Conservation (phyloP, 1,140 invertebrate genomes). For the Formica selysi region DNA sequence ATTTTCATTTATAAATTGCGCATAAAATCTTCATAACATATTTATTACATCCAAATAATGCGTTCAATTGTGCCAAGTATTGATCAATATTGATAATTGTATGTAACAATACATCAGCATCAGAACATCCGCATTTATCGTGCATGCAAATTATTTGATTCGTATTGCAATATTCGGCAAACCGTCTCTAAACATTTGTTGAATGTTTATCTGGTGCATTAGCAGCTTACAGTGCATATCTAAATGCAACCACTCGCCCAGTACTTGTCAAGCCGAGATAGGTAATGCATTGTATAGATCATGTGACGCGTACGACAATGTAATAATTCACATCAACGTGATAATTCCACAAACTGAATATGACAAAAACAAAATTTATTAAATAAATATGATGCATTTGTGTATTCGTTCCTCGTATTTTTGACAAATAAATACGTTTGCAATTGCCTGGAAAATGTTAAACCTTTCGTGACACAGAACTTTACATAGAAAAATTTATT, state of each 20-base stretch:
- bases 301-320: conserved; percentile 55
- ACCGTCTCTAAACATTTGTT: conserved; percentile 65
- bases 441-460: neutral
- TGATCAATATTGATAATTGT: conserved; percentile 63
- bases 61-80: conserved; percentile 52
- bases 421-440: conserved; percentile 41
- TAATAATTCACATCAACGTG: conserved; percentile 57
- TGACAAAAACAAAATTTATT: conserved; percentile 57
- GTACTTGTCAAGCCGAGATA: conserved; percentile 58
- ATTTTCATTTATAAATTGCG: conserved; percentile 46
- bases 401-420: neutral
- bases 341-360: conserved; percentile 47
- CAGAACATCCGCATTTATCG: conserved; percentile 54
- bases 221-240: conserved; percentile 64
- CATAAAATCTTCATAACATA: conserved; percentile 44
- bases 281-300: conserved; percentile 62
- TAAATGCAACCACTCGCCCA: conserved; percentile 55
- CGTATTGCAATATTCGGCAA: conserved; percentile 61
- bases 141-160: conserved; percentile 64
- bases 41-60: conserved; percentile 41
- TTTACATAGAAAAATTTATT: neutral
- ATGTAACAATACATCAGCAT: conserved; percentile 56
- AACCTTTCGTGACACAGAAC: neutral
- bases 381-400: conserved; percentile 23
- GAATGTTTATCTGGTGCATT: conserved; percentile 64